phyloP scores from a whole-genome alignment of 2,888 invertebrate genomes.

The Emmelina monodactyla region DNA sequence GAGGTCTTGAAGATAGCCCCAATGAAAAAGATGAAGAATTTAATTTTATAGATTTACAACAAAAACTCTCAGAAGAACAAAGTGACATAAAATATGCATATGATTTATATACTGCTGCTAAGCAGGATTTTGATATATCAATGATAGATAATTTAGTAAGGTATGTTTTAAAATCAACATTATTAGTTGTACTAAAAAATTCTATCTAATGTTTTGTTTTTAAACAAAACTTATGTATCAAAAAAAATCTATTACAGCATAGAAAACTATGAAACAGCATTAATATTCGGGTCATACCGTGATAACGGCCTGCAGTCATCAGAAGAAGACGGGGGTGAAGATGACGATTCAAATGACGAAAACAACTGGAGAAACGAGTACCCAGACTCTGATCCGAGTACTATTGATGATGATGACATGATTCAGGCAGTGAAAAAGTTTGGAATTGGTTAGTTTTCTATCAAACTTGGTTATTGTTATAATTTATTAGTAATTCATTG shows the following conservation, averaged over 20 bases:
- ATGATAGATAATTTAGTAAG: slow-evolving; percentile 50
- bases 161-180: slow-evolving; percentile 21
- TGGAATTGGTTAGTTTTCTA: slow-evolving; percentile 30
- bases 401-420: slow-evolving; percentile 70
- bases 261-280: slow-evolving; percentile 42
- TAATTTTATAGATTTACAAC: slow-evolving; percentile 41
- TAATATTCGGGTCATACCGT: slow-evolving; percentile 34
- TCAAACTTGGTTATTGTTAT: too few species aligned
- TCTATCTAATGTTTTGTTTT: too few species aligned
- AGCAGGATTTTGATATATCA: slow-evolving; percentile 44
- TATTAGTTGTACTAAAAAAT: not conserved
- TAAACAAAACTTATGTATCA: too few species aligned
- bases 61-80: slow-evolving; percentile 26
- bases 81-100: slow-evolving; percentile 40
- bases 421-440: slow-evolving; percentile 60
- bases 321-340: slow-evolving; percentile 42
- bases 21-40: slow-evolving; percentile 23
- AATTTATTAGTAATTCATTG: too few species aligned
- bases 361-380: slow-evolving; percentile 81
- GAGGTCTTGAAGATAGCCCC: slow-evolving; percentile 34
- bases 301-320: slow-evolving; percentile 29
- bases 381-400: slow-evolving; percentile 73
- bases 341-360: slow-evolving; percentile 81
- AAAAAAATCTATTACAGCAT: slow-evolving; percentile 50
- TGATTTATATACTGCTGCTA: slow-evolving; percentile 46